Conservation (phyloP, 2,113 vertebrate species). For the Sterna hirundo region DNA sequence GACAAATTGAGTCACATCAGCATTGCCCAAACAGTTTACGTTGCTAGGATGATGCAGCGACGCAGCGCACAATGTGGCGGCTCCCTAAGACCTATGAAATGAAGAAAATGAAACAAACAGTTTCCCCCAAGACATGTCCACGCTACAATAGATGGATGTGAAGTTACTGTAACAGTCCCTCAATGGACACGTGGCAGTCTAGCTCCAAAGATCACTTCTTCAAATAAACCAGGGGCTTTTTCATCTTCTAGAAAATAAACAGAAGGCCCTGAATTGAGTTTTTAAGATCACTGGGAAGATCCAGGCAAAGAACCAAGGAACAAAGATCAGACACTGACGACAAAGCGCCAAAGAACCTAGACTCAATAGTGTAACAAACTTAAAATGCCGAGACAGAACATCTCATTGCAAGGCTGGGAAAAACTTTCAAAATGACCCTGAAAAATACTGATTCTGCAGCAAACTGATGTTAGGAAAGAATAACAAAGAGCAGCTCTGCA, state of each 20-base stretch:
- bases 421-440: neutral
- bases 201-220: neutral
- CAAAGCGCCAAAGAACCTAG: neutral
- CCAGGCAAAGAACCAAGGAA: neutral
- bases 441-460: neutral
- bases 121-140: neutral
- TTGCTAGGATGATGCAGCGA: neutral
- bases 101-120: neutral
- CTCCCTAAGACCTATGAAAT: neutral
- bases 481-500: neutral
- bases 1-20: neutral
- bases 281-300: neutral
- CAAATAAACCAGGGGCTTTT: slow-evolving; percentile 1
- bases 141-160: neutral
- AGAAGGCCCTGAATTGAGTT: neutral
- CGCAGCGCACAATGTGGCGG: accelerated
- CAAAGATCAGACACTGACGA: neutral
- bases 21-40: neutral
- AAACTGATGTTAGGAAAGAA: neutral
- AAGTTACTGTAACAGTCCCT: neutral
- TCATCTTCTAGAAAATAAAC: neutral
- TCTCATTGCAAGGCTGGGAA: neutral
- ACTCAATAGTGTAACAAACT: neutral
- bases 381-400: neutral
- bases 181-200: neutral